Base-by-base conservation (phyloP, 1,140 invertebrate species). In the Drosophila ohnishii region DNA sequence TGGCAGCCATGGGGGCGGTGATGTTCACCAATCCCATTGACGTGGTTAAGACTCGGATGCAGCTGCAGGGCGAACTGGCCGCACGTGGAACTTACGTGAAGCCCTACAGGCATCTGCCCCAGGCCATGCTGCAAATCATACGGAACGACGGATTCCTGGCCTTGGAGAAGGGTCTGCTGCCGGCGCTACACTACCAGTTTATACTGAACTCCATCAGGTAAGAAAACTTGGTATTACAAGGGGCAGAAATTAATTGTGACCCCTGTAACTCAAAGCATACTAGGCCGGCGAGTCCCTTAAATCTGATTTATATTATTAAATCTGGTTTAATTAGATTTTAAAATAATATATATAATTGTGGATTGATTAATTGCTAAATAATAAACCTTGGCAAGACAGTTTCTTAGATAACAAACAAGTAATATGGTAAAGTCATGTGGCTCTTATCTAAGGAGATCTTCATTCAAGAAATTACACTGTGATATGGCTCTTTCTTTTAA, bases 141-240 rank as follows among this genome's bases (percentile, higher is more conserved):
- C 93, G 93, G 55, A 93, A 93, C 19, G 94, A 95, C 77, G 94
- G 94, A 0, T 56, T 93, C 0, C 22, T 95, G 0, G 96, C 96
- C 0, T 91, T 99, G n/a, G 97, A 99, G 90, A 97, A 97, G 67
- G 98, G 98, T 1, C 92, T 99, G 0, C 94, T 95, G 0, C 96
- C 97, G 0, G 97, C 97, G 0, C 90, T 98, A 51, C 87, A 93
- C 51, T 92, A 94, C 44, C 94, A 94, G 56, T 93, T 95, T 62
- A 84, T 93, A 25, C 86, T 93, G 6, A 94, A 93, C 79, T 92
- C 92, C 14, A 94, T 25, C 94, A 95, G 32, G 92, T 97, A 16
- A 4, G 1, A 19, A 5, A 3, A 51, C 14, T 3, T 5, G 25
- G 25, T 25, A 25, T 25, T 25, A 25, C 25, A 25, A 2, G 25